These are phyloP conservation scores for Macrocentrus cingulum DNA, from an alignment of 1,140 invertebrate species.

Conservation along the genomic window DNA sequence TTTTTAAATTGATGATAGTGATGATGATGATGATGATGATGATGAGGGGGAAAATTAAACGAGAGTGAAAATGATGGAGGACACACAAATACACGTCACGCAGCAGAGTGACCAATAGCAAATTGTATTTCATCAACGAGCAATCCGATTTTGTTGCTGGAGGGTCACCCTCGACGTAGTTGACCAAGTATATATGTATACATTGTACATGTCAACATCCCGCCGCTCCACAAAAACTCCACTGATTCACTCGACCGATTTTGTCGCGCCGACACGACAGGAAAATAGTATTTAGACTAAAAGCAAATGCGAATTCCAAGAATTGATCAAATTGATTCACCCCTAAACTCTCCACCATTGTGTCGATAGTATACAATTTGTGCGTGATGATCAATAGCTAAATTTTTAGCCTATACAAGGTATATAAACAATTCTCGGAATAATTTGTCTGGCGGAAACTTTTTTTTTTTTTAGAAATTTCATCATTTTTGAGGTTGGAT, in stretches of 20 bases:
- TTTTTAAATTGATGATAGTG: no score
- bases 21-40: no score
- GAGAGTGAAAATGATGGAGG: conserved; percentile 23
- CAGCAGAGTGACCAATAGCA: conserved; percentile 32
- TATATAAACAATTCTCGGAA: no score
- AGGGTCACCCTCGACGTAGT: not conserved
- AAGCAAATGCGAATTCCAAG: conserved; percentile 35
- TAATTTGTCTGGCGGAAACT: no score
- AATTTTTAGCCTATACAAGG: no score
- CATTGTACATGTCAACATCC: not conserved
- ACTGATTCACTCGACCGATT: conserved; percentile 34
- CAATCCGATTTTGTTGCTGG: conserved; percentile 34
- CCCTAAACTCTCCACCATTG: not conserved
- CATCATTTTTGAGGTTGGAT: no score
- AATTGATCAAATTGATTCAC: conserved; percentile 20
- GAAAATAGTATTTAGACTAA: conserved; percentile 41
- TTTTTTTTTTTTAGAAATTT: no score
- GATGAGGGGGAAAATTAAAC: conserved; percentile 22
- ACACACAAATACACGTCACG: conserved; percentile 16
- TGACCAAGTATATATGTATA: no score
- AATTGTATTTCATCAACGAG: conserved; percentile 37
- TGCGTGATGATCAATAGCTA: no score
- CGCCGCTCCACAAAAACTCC: not conserved
- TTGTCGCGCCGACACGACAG: conserved; percentile 18
- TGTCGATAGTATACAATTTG: no score